Conservation (phyloP, 2,888 invertebrate genomes). For the Pseudeuparius sepicola region DNA sequence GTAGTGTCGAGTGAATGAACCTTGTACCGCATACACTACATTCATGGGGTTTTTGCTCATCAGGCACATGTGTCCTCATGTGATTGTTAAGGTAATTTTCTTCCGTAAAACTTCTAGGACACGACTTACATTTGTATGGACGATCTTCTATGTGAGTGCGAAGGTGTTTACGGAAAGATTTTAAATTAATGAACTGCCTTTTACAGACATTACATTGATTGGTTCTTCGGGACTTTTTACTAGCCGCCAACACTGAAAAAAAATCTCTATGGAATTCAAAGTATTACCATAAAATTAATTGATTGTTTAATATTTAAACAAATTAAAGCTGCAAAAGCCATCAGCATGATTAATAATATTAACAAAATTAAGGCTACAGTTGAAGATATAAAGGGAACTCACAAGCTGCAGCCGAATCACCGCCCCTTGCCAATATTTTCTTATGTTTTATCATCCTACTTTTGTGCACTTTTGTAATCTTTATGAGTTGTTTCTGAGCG, state of each 20-base stretch:
- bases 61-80: slow-evolving; percentile 35
- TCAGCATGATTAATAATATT: too few relatives aligned
- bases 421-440: slow-evolving; percentile 33
- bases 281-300: not conserved
- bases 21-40: slow-evolving; percentile 40
- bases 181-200: slow-evolving; percentile 39
- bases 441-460: slow-evolving; percentile 26
- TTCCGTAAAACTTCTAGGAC: slow-evolving; percentile 38
- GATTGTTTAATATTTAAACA: slow-evolving; percentile 9
- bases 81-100: slow-evolving; percentile 41
- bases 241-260: slow-evolving; percentile 25
- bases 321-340: too few relatives aligned
- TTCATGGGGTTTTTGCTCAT: slow-evolving; percentile 41
- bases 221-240: slow-evolving; percentile 34
- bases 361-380: too few relatives aligned
- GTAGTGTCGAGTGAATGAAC: slow-evolving; percentile 39
- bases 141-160: slow-evolving; percentile 40
- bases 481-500: slow-evolving; percentile 38
- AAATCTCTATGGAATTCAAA: slow-evolving; percentile 1
- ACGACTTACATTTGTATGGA: slow-evolving; percentile 38
- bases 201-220: slow-evolving; percentile 40
- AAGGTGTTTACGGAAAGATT: slow-evolving; percentile 40
- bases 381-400: too few relatives aligned
- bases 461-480: slow-evolving; percentile 35
- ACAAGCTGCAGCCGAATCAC: slow-evolving; percentile 29